A percentile compares a stretch with the other conserved stretches of the same genome.
Evolutionary conservation across 2,113 vertebrate species (phyloP).

Genomic region (Daphoenositta chrysoptera): DNA sequence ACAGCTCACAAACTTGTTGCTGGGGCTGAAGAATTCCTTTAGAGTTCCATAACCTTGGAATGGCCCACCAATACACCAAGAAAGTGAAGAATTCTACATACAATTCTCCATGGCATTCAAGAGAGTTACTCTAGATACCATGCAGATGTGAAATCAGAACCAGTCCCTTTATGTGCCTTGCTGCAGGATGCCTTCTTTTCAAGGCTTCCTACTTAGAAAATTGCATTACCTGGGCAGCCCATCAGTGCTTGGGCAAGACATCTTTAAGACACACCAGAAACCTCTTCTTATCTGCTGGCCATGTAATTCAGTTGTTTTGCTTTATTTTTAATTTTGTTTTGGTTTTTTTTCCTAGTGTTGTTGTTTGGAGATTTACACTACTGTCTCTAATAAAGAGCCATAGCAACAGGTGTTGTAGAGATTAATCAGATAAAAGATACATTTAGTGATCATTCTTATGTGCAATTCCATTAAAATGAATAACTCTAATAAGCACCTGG

Average conservation of each 20-base stretch:
- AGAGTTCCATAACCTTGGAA: not conserved
- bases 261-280: not conserved
- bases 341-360: not conserved
- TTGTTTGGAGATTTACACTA: not conserved
- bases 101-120: not conserved
- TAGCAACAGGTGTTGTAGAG: not conserved
- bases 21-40: not conserved
- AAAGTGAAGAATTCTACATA: not conserved
- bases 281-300: not conserved
- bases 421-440: not conserved
- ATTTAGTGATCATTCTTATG: not conserved
- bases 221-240: not conserved
- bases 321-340: not conserved
- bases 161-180: not conserved
- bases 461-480: not conserved
- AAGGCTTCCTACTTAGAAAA: not conserved
- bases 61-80: not conserved
- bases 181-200: not conserved
- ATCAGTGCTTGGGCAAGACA: not conserved
- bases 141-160: not conserved
- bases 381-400: not conserved
- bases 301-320: not conserved
- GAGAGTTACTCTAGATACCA: not conserved
- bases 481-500: slow-evolving; percentile 3
- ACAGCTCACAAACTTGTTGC: not conserved